Evolutionary conservation across 2,888 invertebrate species (phyloP), one percentile per base, ranked within the genome.

Genomic region (Thalpophila matura): DNA sequence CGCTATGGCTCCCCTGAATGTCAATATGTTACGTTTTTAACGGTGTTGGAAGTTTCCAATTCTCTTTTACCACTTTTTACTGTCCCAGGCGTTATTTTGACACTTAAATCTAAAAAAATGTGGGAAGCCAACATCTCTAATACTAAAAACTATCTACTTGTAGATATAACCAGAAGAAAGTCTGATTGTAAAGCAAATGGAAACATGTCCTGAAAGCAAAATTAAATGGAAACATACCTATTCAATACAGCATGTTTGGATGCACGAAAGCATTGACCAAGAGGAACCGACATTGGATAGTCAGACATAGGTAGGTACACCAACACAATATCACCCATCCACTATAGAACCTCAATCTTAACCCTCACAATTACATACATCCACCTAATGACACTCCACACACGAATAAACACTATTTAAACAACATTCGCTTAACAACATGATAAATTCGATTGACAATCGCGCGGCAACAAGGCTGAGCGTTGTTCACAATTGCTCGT

Each of bases 401-500:
- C 54, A 67, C 62, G 59, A 76, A 73, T 79, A 77, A 78, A 78
- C 79, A 72, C 73, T 73, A 70, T 69, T 72, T 69, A 77, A 77
- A 72, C 76, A 74, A 56, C 67, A 67, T 74, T 46, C 65, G 37
- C 46, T 60, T 66, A 75, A 77, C 79, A 75, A 73, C 75, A 77
- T 79, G 79, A 81, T 81, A 81, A 80, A 81, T 78, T 70, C 80
- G 70, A 81, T 78, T 80, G 81, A 81, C 81, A 81, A 81, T 80
- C 75, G 70, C 47, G 49, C 73, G 62, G 71, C 72, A 85, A 88
- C 89, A 87, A 83, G 84, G 83, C 78, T 85, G 83, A 87, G 75
- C 82, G 86, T 87, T 86, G 83, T 86, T 86, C 86, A 94, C 95
- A 95, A 95, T 94, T 92, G 93, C 84, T 79, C 79, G 82, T 89